Base-by-base conservation (phyloP, 1,140 invertebrate genomes). In the Protaetia brevitarsis region DNA sequence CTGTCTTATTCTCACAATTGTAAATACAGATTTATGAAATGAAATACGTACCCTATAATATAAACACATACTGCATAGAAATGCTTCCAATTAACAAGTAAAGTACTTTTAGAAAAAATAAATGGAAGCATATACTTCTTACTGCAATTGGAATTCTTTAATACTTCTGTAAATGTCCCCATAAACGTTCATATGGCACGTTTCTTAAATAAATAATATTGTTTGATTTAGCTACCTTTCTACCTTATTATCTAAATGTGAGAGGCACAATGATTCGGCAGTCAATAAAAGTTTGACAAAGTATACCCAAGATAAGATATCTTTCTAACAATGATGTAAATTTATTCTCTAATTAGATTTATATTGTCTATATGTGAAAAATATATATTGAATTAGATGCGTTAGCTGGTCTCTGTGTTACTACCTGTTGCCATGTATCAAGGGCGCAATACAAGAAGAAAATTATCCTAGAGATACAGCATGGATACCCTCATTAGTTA, bases 391-490 rank as follows among this genome's bases (percentile, higher is more conserved):
- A 19, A 51, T 16, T 7, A 51, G 41, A 51, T 19, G 19, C 16
- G 10, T 6, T 19, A 51, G 19, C 11, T 8, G 11, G 6, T 23
- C 13, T 51, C 3, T 7, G 19, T 37, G 10, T 51, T 23, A 1
- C 16, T 51, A 10, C 16, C 41, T 2, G 13, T 8, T 51, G 41
- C 8, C 8, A 64, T 64, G 63, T 45, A 56, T 64, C 27, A 51
- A 51, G 26, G 23, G 7, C 13, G 10, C 16, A 51, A 56, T 30
- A 31, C 7, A 29, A 31, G 29, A 56, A 45, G 21, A 21, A 64
- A 10, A 28, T 26, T 11, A 64, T 56, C 63, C 63, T n/a, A 51
- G 45, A 7, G 41, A 51, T 5, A 28, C n/a, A 10, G 63, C 63
- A 10, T 30, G 41, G 27, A 51, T 64, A 13, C 13, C 19, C 8